Base-by-base conservation (phyloP, 1,140 invertebrate genomes). In the Parapsyche elsis region DNA sequence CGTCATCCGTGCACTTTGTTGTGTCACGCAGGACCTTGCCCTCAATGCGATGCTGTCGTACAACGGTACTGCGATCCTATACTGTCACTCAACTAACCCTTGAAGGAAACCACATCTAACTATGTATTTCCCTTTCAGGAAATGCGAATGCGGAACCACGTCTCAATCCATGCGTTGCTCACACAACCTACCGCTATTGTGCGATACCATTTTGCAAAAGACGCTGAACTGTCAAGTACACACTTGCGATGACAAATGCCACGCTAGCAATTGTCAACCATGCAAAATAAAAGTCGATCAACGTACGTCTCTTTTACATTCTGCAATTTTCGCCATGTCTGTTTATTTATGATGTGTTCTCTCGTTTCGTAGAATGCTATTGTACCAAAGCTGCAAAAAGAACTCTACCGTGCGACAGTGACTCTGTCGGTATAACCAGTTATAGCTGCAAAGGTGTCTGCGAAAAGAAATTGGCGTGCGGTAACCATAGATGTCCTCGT, bases 21-120 rank as follows among this genome's bases (percentile, higher is more conserved):
- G 0, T 99, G 98, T 86, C 98, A 99, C 87, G 97, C 98, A 0
- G 98, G 94, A 0, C 93, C 94, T 0, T 96, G 95, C 86, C 96
- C 97, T 9, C 92, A 94, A 0, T 97, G 96, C 86, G 89, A 90
- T 81, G 91, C 92, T 2, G 90, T 90, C 78, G 87, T 93, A 38
- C 89, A 84, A 14, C 88, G 88, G 84, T 87, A 80, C 14, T 23
- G 2, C 30, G 7, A 7, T 38, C 7, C 7, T 38, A 38, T 38
- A 38, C 1, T 7, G 7, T 38, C 7, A 38, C 7, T 1, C 7
- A 38, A 38, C 30, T 38, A 38, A 7, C 30, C 1, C 30, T n/a
- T n/a, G n/a, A n/a, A n/a, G 30, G 30, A 38, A 38, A 1, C 1
- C 30, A 38, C 7, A 38, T 38, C 7, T 67, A 26, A 67, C 26